Percentiles rank a stretch among this genome's conserved stretches.
Conservation (phyloP, 2,113 vertebrate genomes). For the Percina caprodes region DNA sequence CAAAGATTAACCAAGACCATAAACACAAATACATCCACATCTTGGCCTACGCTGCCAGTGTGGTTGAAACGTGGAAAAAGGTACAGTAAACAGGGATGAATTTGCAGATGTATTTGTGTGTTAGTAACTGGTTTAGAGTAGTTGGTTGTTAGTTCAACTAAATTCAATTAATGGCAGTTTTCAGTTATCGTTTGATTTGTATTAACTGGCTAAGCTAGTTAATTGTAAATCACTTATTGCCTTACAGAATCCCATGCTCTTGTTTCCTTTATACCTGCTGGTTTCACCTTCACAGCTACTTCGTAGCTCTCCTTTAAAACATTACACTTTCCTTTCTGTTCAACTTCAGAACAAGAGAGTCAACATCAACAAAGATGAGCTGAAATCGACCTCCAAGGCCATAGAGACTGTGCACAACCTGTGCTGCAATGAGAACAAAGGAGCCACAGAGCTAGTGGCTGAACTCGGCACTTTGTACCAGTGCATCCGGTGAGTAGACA, state of each 20-base stretch:
- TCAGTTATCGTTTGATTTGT: neutral
- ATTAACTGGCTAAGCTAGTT: no score
- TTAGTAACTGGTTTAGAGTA: no score
- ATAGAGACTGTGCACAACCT: slow-evolving; percentile 96
- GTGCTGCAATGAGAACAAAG: slow-evolving; percentile 99
- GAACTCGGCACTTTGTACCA: slow-evolving; percentile 97
- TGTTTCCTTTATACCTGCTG: neutral
- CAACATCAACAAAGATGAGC: slow-evolving; percentile 97
- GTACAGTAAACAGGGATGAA: slow-evolving; percentile 69
- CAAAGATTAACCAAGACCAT: slow-evolving; percentile 99
- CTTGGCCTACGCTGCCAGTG: slow-evolving; percentile 95
- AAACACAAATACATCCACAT: slow-evolving; percentile 99
- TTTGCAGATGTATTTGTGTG: neutral
- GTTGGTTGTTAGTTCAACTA: neutral
- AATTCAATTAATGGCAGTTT: neutral
- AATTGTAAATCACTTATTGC: neutral
- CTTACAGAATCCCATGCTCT: neutral
- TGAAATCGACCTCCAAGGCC: slow-evolving; percentile 97
- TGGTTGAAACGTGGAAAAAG: slow-evolving; percentile 99
- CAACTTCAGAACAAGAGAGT: slow-evolving; percentile 92
- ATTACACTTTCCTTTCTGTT: neutral
- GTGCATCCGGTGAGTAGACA: slow-evolving; percentile 84
- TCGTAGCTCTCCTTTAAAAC: no score
- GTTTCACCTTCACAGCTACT: neutral
- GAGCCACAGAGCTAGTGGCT: slow-evolving; percentile 95